phyloP scores from a whole-genome alignment of 2,797 vertebrate genomes.

The Anguilla megastoma region DNA sequence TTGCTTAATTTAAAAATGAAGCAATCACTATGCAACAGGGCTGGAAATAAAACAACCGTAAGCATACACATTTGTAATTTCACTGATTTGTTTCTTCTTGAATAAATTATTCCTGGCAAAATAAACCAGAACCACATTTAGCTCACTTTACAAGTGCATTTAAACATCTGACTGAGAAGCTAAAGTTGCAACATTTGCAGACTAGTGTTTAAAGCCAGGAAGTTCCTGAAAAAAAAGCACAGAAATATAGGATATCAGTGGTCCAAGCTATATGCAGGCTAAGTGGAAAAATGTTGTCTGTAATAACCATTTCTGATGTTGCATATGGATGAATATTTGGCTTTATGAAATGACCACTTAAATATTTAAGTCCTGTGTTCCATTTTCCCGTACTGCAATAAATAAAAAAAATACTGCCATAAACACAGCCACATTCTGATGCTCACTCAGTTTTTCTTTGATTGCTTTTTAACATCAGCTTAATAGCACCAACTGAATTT shows the following conservation, averaged over 20 bases:
- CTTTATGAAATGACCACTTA: not conserved
- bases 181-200: not conserved
- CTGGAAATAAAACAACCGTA: not conserved
- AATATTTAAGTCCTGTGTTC: not conserved
- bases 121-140: conserved; percentile 27
- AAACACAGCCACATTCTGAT: not conserved
- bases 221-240: no score
- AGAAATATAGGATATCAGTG: no score
- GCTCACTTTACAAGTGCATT: not conserved
- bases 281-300: no score
- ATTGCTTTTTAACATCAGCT: not conserved
- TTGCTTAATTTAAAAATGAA: not conserved
- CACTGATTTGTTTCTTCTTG: not conserved
- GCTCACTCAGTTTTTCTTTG: not conserved
- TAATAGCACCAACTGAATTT: not conserved
- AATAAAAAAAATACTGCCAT: no score
- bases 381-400: not conserved
- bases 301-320: not conserved
- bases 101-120: conserved; percentile 9
- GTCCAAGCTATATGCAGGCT: no score
- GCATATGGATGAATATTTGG: not conserved
- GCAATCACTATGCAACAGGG: not conserved
- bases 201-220: not conserved
- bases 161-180: conserved; percentile 17
- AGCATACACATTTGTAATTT: not conserved